Evolutionary conservation across 2,888 invertebrate genomes (phyloP), one percentile per base, ranked within the genome.

Genomic region (Eulithis testata): DNA sequence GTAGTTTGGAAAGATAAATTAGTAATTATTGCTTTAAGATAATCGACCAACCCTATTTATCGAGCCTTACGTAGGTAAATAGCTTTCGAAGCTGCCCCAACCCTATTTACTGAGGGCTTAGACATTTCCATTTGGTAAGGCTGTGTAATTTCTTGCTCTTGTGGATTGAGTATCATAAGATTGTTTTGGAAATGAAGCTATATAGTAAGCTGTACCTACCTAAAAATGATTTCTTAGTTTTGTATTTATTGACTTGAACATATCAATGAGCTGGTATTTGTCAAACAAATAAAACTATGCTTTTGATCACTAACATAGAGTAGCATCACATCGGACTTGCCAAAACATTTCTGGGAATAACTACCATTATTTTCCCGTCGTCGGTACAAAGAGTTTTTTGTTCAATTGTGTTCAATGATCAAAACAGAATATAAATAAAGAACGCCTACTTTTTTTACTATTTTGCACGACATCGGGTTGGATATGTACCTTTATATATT

Each of bases 351-450:
- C 71, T 63, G 63, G 72, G 73, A 71, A 80, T 76, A 76, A 79
- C 73, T 68, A 68, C 77, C 71, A 79, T 84, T 79, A 81, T 81
- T 81, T 80, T 72, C 66, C 76, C 72, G 77, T 81, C 72, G 77
- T 81, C 81, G 77, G 68, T 72, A 80, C 80, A 81, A 81, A 79
- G 76, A 65, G 66, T 74, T 78, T 79, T 79, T 77, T 73, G 71
- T 71, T 70, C 82, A 77, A 86, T 85, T 85, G 85, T 87, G 79
- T 21, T 49, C 80, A 84, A 80, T 81, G 81, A 88, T 89, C 88
- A 89, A 80, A 89, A 88, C 87, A 86, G 78, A 79, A 81, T 78
- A 87, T 88, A 89, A 89, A 90, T 88, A 87, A 85, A 82, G 82
- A 84, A 88, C 90, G 88, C 90, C 90, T 76, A 85, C 78, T 86